These are phyloP conservation scores for Chelonus insularis DNA, from an alignment of 1,140 invertebrate species.

Conservation along the genomic window DNA sequence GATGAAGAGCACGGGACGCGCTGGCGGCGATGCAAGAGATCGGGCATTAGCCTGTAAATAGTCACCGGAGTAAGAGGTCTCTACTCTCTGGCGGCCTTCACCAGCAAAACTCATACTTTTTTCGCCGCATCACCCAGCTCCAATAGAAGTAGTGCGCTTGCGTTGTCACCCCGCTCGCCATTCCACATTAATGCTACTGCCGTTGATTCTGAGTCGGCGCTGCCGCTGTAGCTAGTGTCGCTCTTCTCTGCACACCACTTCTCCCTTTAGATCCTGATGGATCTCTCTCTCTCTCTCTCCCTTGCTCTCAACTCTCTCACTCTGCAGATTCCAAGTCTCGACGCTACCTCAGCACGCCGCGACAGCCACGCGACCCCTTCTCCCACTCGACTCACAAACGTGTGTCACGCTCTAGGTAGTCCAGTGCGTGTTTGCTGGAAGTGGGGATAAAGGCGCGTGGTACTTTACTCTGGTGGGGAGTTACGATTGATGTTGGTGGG, in stretches of 20 bases:
- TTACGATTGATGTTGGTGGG: conserved; percentile 31
- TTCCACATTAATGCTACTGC: neutral
- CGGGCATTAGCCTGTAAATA: conserved; percentile 32
- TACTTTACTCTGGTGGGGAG: conserved; percentile 35
- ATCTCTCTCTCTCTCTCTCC: neutral
- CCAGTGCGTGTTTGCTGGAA: conserved; percentile 44
- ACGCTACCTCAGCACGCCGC: conserved; percentile 29
- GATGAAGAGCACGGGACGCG: conserved; percentile 14
- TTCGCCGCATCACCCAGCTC: neutral
- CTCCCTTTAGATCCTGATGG: too few relatives aligned
- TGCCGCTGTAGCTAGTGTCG: neutral
- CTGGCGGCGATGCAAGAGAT: conserved; percentile 25
- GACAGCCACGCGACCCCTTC: conserved; percentile 55
- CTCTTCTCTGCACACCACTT: neutral
- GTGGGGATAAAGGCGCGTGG: conserved; percentile 53
- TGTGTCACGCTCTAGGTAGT: conserved; percentile 53
- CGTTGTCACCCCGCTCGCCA: conserved; percentile 24
- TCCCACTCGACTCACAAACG: conserved; percentile 44
- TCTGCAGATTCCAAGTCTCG: conserved; percentile 15
- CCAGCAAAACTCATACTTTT: neutral
- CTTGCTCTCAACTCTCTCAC: conserved; percentile 9
- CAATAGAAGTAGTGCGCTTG: conserved; percentile 14
- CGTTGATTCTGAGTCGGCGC: conserved; percentile 12
- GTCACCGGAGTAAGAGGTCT: conserved; percentile 26
- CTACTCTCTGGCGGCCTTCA: conserved; percentile 17